phyloP scores from a whole-genome alignment of 2,888 invertebrate species.

The Torymus auratus region DNA sequence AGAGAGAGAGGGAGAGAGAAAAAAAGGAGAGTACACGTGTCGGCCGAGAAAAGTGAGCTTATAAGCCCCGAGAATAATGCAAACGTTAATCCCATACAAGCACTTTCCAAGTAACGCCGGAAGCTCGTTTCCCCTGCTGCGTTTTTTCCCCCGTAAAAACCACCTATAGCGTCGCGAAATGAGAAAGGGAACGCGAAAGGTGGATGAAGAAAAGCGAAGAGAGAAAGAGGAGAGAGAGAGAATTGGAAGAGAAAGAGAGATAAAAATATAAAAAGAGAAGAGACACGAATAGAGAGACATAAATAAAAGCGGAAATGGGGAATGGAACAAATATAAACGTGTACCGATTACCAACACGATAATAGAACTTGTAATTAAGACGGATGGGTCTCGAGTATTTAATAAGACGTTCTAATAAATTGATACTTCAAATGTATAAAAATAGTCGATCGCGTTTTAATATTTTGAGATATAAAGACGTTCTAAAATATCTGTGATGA shows the following conservation, averaged over 20 bases:
- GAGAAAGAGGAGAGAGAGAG: neutral
- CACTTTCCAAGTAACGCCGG: slow-evolving; percentile 50
- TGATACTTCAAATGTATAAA: too few species aligned
- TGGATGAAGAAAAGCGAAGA: slow-evolving; percentile 24
- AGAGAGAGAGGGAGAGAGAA: neutral
- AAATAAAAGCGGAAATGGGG: neutral
- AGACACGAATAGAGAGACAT: neutral
- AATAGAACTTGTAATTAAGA: slow-evolving; percentile 11
- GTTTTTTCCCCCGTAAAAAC: slow-evolving; percentile 26
- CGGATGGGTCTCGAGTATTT: neutral
- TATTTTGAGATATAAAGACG: neutral
- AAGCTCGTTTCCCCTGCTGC: slow-evolving; percentile 44
- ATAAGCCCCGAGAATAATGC: slow-evolving; percentile 57
- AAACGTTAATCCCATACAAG: slow-evolving; percentile 58
- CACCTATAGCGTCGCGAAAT: slow-evolving; percentile 32
- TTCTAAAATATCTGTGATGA: neutral
- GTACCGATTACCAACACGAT: slow-evolving; percentile 20
- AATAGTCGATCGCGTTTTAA: too few species aligned
- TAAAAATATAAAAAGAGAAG: neutral
- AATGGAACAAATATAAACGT: slow-evolving; percentile 28
- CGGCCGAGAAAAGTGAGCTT: slow-evolving; percentile 52
- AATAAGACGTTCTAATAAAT: too few species aligned
- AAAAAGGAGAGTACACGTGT: slow-evolving; percentile 18
- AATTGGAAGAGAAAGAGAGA: neutral
- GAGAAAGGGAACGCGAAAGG: slow-evolving; percentile 39